A percentile compares a stretch with the other conserved stretches of the same genome.
Conservation (phyloP, 2,797 vertebrate genomes). For the Sebastes nivosus region DNA sequence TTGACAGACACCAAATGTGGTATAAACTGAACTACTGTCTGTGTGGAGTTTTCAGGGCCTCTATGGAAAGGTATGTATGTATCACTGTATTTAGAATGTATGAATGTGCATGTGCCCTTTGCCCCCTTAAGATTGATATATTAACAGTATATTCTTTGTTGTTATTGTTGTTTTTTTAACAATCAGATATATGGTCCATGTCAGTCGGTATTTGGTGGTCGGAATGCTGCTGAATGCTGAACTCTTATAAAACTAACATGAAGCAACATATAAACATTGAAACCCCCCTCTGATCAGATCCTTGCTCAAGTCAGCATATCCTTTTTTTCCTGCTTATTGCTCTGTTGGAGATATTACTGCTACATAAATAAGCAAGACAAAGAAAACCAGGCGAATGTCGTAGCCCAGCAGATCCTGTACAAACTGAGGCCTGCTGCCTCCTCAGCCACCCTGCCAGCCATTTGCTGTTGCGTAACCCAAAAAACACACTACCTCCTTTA, state of each 20-base stretch:
- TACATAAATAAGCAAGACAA: background rate
- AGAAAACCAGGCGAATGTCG: background rate
- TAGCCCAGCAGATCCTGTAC: background rate
- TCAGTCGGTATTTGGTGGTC: too few relatives aligned
- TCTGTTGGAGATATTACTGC: background rate
- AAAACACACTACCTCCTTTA: constrained; percentile 13
- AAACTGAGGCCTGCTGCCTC: background rate
- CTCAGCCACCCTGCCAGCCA: background rate
- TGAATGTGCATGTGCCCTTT: too few relatives aligned
- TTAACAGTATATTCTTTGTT: too few relatives aligned
- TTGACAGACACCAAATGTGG: too few relatives aligned
- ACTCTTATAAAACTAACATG: background rate
- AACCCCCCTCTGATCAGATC: background rate
- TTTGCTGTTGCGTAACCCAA: constrained; percentile 42
- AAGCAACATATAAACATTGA: background rate
- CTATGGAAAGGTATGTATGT: too few relatives aligned
- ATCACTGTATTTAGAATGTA: too few relatives aligned
- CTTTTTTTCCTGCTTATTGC: background rate
- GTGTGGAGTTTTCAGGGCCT: too few relatives aligned
- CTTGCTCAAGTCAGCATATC: background rate
- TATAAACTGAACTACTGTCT: too few relatives aligned
- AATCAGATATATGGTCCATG: too few relatives aligned
- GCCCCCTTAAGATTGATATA: too few relatives aligned
- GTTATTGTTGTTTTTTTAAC: too few relatives aligned
- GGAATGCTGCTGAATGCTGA: background rate